These are phyloP conservation scores for Scaptomyza graminum DNA, from an alignment of 1,140 invertebrate genomes.

Conservation along the genomic window DNA sequence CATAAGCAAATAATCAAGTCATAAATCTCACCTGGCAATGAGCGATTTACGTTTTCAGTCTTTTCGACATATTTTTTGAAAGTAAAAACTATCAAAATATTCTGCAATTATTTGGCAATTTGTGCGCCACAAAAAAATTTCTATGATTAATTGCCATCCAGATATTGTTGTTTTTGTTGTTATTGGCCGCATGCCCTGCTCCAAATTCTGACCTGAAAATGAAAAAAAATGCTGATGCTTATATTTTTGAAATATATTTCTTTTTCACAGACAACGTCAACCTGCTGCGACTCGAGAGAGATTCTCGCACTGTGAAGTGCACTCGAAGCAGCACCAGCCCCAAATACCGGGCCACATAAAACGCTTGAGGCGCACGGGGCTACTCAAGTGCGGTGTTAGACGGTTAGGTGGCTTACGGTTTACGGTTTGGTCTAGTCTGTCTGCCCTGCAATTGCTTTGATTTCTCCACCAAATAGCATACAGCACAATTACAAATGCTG, in stretches of 20 bases:
- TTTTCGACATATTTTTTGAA: slow-evolving; percentile 67
- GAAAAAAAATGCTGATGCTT: not conserved
- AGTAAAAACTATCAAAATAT: slow-evolving; percentile 62
- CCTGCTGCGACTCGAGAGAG: slow-evolving; percentile 51
- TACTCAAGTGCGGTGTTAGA: slow-evolving; percentile 39
- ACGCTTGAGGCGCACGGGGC: slow-evolving; percentile 33
- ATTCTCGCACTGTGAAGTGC: slow-evolving; percentile 53
- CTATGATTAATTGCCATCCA: slow-evolving; percentile 67
- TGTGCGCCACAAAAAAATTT: slow-evolving; percentile 54
- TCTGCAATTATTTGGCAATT: slow-evolving; percentile 73
- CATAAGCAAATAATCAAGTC: slow-evolving; percentile 80
- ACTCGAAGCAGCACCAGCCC: slow-evolving; percentile 22
- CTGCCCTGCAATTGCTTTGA: slow-evolving; percentile 53
- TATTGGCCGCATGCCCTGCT: slow-evolving; percentile 20
- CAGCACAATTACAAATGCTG: slow-evolving; percentile 68
- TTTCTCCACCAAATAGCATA: slow-evolving; percentile 29
- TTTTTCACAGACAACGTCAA: slow-evolving; percentile 37
- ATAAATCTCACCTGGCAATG: slow-evolving; percentile 70
- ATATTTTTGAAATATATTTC: slow-evolving; percentile 37
- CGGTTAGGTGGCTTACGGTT: slow-evolving; percentile 7
- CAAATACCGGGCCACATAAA: not conserved
- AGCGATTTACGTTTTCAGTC: slow-evolving; percentile 59
- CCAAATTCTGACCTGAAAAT: slow-evolving; percentile 16
- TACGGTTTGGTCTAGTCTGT: not conserved
- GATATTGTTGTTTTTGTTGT: not conserved